Base-by-base conservation (phyloP, 2,797 vertebrate species). In the Prunella strophiata region DNA sequence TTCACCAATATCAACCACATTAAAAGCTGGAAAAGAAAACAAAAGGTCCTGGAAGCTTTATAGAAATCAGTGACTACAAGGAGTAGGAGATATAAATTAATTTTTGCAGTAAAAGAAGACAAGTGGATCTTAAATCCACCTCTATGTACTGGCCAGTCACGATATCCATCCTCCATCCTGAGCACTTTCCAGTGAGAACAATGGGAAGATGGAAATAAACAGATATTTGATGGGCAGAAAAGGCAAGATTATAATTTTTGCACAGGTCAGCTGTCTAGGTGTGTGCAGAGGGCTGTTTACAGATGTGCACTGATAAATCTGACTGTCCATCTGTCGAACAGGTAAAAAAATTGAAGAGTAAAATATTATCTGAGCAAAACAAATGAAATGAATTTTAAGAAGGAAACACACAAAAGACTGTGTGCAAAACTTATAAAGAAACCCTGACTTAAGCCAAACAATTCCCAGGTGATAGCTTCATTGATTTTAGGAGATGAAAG, bases 401-500 rank as follows among this genome's bases (percentile, higher is more conserved):
- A 82, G 52, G 45, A 79, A 91, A 80, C n/a, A 25, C 48, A 79
- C 26, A 65, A 85, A 93, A 79, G 52, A 50, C 55, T 74, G 6
- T n/a, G 43, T 80, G 81, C 54, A 93, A 94, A 93, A 91, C 27
- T 70, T 89, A 54, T 3, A 67, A 54, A 85, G 62, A 88, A 83
- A 29, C 22, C 52, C 65, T 51, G 61, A 83, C 42, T 94, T 93
- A 89, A 95, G 72, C 52, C 72, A 91, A 95, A 94, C 32, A 83
- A 91, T 89, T 96, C 91, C 93, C 87, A 88, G 78, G 40, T 92
- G 89, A 71, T 72, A 80, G 65, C 65, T 83, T 80, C 82, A 93
- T 95, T 92, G 95, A 95, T 96, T 95, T 95, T 85, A 77, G 54
- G 61, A 94, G 61, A 95, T 89, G 65, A 93, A 95, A 94, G 50